phyloP scores from a whole-genome alignment of 2,888 invertebrate genomes.

The Lepidonotus clava region DNA sequence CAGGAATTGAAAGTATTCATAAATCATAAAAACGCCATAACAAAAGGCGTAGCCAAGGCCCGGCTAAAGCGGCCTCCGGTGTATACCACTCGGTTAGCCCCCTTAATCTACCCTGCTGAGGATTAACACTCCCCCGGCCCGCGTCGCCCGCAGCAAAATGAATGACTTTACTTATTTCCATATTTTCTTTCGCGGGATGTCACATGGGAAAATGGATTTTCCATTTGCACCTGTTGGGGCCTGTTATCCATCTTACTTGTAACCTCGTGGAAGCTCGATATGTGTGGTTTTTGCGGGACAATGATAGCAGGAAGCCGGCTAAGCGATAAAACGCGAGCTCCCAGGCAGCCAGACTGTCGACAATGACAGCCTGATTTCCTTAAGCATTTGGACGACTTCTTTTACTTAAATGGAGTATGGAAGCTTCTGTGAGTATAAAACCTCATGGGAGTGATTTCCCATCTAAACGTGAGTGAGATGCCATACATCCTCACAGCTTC shows the following conservation, averaged over 20 bases:
- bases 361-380: no score
- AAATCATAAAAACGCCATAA: constrained; percentile 15
- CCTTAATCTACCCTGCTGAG: not conserved
- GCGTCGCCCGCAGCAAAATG: not conserved
- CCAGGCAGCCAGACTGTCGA: no score
- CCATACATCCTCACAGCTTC: no score
- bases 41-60: not conserved
- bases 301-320: no score
- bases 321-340: no score
- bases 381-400: no score
- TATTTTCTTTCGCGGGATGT: not conserved
- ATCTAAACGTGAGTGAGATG: no score
- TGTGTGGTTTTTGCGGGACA: no score
- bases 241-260: not conserved
- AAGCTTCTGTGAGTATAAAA: no score
- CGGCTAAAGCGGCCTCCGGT: not conserved
- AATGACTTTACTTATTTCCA: not conserved
- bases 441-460: no score
- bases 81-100: not conserved
- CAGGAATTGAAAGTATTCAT: constrained; percentile 24
- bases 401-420: no score
- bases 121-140: not conserved
- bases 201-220: not conserved
- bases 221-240: not conserved
- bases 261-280: no score